Evolutionary conservation across 2,113 vertebrate genomes (phyloP), one percentile per base, ranked within the genome.

Genomic region (Onychorhynchus coronatus): DNA sequence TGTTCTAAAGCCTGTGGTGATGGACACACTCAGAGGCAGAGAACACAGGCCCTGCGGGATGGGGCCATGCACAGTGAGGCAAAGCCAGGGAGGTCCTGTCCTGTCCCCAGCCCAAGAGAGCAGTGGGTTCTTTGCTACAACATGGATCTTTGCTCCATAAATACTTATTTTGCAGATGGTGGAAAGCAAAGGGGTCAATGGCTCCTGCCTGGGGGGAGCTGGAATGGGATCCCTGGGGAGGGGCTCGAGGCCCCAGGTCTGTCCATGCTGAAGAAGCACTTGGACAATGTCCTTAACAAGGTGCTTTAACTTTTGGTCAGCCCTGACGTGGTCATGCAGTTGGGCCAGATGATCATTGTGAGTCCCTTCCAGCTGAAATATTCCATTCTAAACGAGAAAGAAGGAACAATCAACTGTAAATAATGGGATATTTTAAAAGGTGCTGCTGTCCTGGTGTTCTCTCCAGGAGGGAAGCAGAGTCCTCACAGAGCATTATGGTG

Each of bases 221-320:
- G 37, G 39, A 22, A n/a, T 3, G 6, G 79, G 42, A 3, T 47
- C 53, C 62, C 72, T 16, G 20, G 47, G 31, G 50, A 30, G 30
- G 23, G 0, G 6, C 22, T 2, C 0, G 0, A 4, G 52, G 63
- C 6, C n/a, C 35, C 35, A 28, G 3, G 18, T 5, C 75, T 61
- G 49, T 1, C 56, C 8, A 2, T 6, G 41, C 8, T 7, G 1
- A 27, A 58, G 12, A 3, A 13, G 11, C 6, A 2, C 11, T 39
- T 27, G 72, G 25, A 14, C 28, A 52, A 28, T 8, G 44, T 5
- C 28, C 44, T 42, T 3, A 41, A 8, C 7, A 12, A 5, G 0
- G 1, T 1, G 8, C 20, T 8, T 27, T 8, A 46, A 25, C 13
- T 31, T 31, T 4, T 10, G 53, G n/a, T 8, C 47, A 72, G 77